Evolutionary conservation across 1,140 invertebrate genomes (phyloP).

Genomic region (Cydia fagiglandana): DNA sequence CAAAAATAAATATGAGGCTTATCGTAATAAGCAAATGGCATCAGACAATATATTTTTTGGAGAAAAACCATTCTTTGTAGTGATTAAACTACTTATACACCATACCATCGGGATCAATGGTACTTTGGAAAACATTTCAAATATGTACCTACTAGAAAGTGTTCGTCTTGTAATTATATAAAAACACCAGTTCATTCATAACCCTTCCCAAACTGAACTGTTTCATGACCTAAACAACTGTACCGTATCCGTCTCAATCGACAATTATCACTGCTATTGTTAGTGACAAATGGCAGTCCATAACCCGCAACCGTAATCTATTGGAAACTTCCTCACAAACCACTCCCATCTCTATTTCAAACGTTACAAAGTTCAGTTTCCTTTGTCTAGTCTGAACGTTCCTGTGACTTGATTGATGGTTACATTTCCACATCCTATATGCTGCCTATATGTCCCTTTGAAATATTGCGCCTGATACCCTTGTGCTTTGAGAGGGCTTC

Average conservation of each 20-base stretch:
- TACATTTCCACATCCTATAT: constrained; percentile 30
- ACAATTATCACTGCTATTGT: constrained; percentile 28
- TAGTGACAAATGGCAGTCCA: constrained; percentile 23
- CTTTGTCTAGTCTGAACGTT: neutral
- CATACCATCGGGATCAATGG: too few species aligned
- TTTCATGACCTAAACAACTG: neutral
- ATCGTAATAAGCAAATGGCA: too few species aligned
- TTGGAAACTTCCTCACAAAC: neutral
- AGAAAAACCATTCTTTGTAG: too few species aligned
- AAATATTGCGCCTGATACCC: constrained; percentile 5
- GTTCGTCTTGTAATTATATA: too few species aligned
- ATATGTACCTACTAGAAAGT: too few species aligned
- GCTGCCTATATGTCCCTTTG: neutral
- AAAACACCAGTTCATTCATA: too few species aligned
- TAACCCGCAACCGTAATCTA: constrained; percentile 26
- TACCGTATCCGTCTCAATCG: constrained; percentile 1
- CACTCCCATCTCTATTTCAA: neutral
- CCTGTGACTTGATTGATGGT: constrained; percentile 5
- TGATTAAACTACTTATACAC: too few species aligned
- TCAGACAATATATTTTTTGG: too few species aligned
- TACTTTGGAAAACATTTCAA: too few species aligned
- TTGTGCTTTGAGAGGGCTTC: neutral
- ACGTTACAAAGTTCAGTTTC: neutral
- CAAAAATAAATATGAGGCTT: too few species aligned
- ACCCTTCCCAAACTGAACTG: constrained; percentile 19